Evolutionary conservation across 1,140 invertebrate species (phyloP), one percentile per base, ranked within the genome.

Genomic region (Drosophila dunni): DNA sequence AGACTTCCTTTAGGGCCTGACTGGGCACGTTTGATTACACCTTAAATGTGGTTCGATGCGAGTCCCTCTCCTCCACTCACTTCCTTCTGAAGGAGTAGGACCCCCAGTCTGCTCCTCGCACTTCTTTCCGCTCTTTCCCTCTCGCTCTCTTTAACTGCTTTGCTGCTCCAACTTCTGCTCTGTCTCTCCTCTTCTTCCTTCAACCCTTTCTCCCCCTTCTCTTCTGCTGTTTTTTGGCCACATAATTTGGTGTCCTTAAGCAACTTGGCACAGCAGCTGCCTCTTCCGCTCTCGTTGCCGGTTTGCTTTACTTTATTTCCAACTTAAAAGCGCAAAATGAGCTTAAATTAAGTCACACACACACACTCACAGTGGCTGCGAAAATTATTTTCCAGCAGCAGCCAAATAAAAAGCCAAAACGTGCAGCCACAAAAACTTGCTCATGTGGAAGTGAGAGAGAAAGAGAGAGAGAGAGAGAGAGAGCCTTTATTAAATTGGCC

Each of bases 271-370:
- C 71, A 70, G 66, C 68, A 71, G 69, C 68, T 62, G 69, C 62
- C 50, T 48, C 70, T 74, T 67, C 62, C 57, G 56, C 62, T 73
- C 40, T 54, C 63, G 71, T 54, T 70, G 50, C 29, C 67, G 36
- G 24, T 29, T 65, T 75, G 74, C 57, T 80, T 79, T 80, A 78
- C 48, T 88, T 88, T 88, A 86, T 86, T 77, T 88, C 80, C 84
- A 84, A 88, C 53, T 88, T 88, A 88, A 88, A 86, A 88, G 82
- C 82, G 82, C 82, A 88, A 79, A 86, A 88, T 88, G 84, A 89
- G 84, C 84, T 80, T 80, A 88, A 88, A 88, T 88, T 88, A 89
- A 88, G 80, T 84, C 83, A 83, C 75, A 83, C 69, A 83, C 75
- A 69, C 45, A 46, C 50, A 57, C 53, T 66, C 15, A 44, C 24